These are phyloP conservation scores for Atopsyche davidsoni DNA, from an alignment of 1,140 invertebrate species.

Conservation along the genomic window DNA sequence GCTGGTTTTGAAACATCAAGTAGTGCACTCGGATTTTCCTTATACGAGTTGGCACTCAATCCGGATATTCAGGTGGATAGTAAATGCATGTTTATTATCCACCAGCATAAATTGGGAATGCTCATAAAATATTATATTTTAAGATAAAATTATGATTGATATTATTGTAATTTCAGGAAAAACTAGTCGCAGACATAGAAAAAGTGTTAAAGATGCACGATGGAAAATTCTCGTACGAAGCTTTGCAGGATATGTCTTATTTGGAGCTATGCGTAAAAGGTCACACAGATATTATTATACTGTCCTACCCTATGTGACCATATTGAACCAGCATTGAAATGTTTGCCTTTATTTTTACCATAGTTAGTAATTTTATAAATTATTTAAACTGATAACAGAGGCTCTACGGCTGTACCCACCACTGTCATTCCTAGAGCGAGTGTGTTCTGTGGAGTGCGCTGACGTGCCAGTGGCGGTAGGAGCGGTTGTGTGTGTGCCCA, in stretches of 20 bases:
- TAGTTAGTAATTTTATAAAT: conserved; percentile 1
- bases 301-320: conserved; percentile 2
- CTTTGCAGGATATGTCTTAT: conserved; percentile 37
- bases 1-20: conserved; percentile 60
- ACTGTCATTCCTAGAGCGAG: conserved; percentile 42
- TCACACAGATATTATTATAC: too few relatives aligned
- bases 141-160: neutral
- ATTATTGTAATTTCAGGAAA: conserved; percentile 32
- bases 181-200: conserved; percentile 48
- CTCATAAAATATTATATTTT: conserved; percentile 1
- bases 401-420: conserved; percentile 48
- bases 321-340: too few relatives aligned
- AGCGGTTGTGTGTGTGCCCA: too few relatives aligned
- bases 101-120: neutral
- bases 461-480: too few relatives aligned
- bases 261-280: conserved; percentile 41
- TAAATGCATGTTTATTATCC: neutral
- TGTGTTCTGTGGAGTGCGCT: too few relatives aligned
- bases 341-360: neutral
- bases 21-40: conserved; percentile 47
- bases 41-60: conserved; percentile 53
- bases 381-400: conserved; percentile 33
- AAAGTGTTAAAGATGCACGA: conserved; percentile 30
- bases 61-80: conserved; percentile 44
- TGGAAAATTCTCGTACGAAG: conserved; percentile 35